Conservation (phyloP, 2,113 vertebrate genomes). For the Pungitius pungitius region DNA sequence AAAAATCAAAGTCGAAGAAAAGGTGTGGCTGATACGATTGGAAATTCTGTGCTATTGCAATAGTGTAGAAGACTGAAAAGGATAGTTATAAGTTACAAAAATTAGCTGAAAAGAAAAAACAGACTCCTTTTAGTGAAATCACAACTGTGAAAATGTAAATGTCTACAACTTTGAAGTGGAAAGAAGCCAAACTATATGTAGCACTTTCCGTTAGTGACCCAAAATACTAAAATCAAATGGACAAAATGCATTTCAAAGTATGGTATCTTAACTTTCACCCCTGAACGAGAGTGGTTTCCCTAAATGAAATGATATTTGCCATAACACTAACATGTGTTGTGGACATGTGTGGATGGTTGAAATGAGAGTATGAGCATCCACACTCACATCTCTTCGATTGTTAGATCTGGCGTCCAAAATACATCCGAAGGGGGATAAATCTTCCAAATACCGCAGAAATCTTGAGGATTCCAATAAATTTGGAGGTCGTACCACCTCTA, state of each 20-base stretch:
- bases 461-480: constrained; percentile 22
- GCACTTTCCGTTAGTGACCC: no score
- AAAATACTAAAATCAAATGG: no score
- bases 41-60: background rate
- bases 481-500: background rate
- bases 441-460: constrained; percentile 30
- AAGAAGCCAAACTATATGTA: no score
- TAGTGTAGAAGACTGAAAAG: background rate
- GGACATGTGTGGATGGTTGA: background rate
- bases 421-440: constrained; percentile 23
- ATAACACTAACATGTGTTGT: background rate
- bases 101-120: background rate
- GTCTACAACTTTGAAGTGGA: no score
- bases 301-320: background rate
- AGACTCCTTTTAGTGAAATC: background rate
- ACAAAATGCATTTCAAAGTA: no score
- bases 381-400: constrained; percentile 60
- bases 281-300: no score
- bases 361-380: background rate
- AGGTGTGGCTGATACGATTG: background rate
- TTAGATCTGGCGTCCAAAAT: constrained; percentile 60
- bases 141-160: no score
- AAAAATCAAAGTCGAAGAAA: background rate
- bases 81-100: background rate
- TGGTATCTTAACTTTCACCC: no score